These are phyloP conservation scores for Tetraodon nigroviridis DNA, from an alignment of 2,113 vertebrate species.

Conservation along the genomic window DNA sequence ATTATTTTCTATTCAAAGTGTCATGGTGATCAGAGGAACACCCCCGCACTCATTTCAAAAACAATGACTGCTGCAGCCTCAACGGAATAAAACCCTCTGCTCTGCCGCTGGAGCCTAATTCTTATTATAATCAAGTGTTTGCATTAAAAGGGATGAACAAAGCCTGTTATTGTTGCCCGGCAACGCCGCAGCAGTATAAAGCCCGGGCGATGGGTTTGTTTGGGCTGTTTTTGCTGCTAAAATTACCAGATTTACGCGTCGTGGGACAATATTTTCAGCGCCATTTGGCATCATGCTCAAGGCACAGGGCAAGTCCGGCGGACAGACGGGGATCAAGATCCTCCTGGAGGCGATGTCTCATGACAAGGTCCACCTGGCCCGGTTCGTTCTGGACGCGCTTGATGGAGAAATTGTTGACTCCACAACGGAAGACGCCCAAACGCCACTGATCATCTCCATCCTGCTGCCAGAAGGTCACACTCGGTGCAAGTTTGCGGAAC, in stretches of 20 bases:
- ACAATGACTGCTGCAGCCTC: conserved; percentile 33
- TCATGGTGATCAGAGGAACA: background rate
- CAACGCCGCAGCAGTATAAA: conserved; percentile 47
- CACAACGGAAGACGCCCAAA: conserved; percentile 56
- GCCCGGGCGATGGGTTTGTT: conserved; percentile 15
- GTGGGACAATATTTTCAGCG: background rate
- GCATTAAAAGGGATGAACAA: conserved; percentile 63
- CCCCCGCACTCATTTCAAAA: conserved; percentile 13
- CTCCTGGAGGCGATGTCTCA: conserved; percentile 73
- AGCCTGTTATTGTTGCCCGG: conserved; percentile 56
- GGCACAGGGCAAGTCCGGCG: conserved; percentile 32
- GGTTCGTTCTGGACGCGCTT: conserved; percentile 71
- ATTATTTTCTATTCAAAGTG: too few species aligned
- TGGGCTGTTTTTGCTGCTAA: conserved; percentile 13
- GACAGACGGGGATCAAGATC: conserved; percentile 53
- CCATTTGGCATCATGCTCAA: conserved; percentile 49
- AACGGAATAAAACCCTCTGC: conserved; percentile 29
- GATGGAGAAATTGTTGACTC: conserved; percentile 71
- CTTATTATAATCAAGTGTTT: conserved; percentile 52
- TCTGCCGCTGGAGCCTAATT: conserved; percentile 36
- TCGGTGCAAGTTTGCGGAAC: conserved; percentile 62
- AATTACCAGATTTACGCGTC: conserved; percentile 1
- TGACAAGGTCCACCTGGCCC: conserved; percentile 70
- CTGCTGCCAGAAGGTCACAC: conserved; percentile 53
- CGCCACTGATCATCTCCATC: conserved; percentile 68